phyloP scores from a whole-genome alignment of 2,888 invertebrate species.

The Meteorus colon region DNA sequence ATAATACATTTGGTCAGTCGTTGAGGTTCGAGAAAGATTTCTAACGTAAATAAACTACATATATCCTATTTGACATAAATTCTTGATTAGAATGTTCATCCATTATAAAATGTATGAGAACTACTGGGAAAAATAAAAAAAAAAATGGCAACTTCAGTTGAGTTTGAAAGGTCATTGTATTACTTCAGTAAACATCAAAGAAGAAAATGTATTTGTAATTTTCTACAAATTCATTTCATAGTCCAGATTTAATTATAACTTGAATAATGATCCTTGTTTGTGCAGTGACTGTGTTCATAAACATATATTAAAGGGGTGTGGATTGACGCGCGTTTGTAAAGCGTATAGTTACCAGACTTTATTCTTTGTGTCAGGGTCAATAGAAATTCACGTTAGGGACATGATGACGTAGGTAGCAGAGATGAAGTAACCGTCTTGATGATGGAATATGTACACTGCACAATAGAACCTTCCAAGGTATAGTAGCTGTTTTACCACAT shows the following conservation, averaged over 20 bases:
- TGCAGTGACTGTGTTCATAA: neutral
- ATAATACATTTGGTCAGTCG: neutral
- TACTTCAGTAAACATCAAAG: too few relatives aligned
- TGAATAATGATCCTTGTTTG: neutral
- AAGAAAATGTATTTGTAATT: too few relatives aligned
- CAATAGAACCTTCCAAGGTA: neutral
- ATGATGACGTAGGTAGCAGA: neutral
- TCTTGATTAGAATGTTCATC: neutral
- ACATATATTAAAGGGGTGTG: too few relatives aligned
- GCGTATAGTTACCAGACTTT: neutral
- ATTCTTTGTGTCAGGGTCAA: slow-evolving; percentile 2
- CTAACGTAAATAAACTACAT: neutral
- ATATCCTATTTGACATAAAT: neutral
- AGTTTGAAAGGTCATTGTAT: too few relatives aligned
- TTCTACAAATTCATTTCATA: neutral
- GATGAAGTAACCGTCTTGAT: slow-evolving; percentile 17
- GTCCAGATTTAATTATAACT: neutral
- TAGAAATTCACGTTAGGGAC: slow-evolving; percentile 14
- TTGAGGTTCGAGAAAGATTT: neutral
- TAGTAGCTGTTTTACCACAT: slow-evolving; percentile 2
- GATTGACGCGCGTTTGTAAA: neutral
- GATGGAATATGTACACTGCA: slow-evolving; percentile 16
- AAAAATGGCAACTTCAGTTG: too few relatives aligned
- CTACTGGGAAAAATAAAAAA: neutral
- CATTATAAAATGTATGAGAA: neutral